phyloP scores from a whole-genome alignment of 2,888 invertebrate genomes.

The Thysanoteuthis rhombus region DNA sequence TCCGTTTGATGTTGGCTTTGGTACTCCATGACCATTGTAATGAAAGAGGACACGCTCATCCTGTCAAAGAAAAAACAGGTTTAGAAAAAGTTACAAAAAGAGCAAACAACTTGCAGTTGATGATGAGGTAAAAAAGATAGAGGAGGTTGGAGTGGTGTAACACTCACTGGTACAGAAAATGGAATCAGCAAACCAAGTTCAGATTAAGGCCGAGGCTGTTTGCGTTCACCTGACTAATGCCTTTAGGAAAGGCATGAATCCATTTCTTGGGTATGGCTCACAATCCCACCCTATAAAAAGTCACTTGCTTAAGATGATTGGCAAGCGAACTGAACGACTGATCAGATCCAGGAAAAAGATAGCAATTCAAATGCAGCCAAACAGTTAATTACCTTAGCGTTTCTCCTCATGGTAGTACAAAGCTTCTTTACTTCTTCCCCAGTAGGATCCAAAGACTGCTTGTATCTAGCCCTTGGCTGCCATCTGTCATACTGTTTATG shows the following conservation, averaged over 20 bases:
- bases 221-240: too few species aligned
- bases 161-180: too few species aligned
- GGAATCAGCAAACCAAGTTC: too few species aligned
- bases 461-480: slow-evolving; percentile 96
- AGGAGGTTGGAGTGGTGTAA: too few species aligned
- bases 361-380: neutral
- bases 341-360: too few species aligned
- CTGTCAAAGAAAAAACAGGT: slow-evolving; percentile 45
- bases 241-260: too few species aligned
- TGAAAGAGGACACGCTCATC: slow-evolving; percentile 98
- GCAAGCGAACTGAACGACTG: too few species aligned
- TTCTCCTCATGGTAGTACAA: slow-evolving; percentile 90
- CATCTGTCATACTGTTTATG: slow-evolving; percentile 98
- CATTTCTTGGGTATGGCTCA: too few species aligned
- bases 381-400: slow-evolving; percentile 79
- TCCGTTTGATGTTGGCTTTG: slow-evolving; percentile 95
- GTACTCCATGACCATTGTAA: slow-evolving; percentile 99
- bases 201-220: too few species aligned
- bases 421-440: slow-evolving; percentile 97
- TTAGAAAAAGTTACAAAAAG: neutral
- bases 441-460: slow-evolving; percentile 95
- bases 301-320: too few species aligned
- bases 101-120: neutral
- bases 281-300: too few species aligned
- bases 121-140: neutral